Evolutionary conservation across 2,113 vertebrate species (phyloP), one percentile per base, ranked within the genome.

Genomic region (Falcunculus frontatus): DNA sequence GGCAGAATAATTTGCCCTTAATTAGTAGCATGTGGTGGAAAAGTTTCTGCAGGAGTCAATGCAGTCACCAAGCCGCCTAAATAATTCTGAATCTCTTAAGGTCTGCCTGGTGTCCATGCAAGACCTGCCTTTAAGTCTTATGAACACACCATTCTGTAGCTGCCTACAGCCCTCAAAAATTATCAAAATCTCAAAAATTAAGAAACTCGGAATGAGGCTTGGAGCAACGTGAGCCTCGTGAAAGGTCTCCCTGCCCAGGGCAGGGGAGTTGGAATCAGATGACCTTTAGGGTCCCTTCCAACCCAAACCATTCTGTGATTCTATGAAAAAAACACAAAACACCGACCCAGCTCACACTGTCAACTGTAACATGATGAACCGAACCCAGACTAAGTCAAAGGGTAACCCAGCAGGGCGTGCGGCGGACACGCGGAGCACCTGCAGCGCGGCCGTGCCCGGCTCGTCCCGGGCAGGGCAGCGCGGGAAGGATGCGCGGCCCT

Each of bases 331-430:
- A 73, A 13, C 3, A 4, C 47, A 12, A 37, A 30, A 35, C n/a
- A 9, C 1, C 8, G 7, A 26, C 19, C 25, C 2, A 22, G 49
- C 53, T 55, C 65, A 14, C 56, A 2, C 16, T 1, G 35, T 4
- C 6, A 9, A 2, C 10, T 0, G 8, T 0, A 13, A 4, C 0
- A 32, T 0, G 6, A 22, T 0, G 5, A 55, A 19, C 20, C 47
- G 10, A 42, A 11, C 1, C 5, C 44, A 17, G 39, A 0, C 17
- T 0, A 1, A 37, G 42, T 9, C 81, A 1, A 8, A 10, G 37
- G 20, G 29, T 1, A 7, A 9, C 12, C 25, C 32, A 3, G 53
- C 73, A 7, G 17, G 25, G 16, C 42, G 6, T 4, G 49, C 16
- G 22, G 46, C 14, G 47, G 32, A 18, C 23, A 7, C 13, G 18